Base-by-base conservation (phyloP, 1,140 invertebrate species). In the Centruroides vittatus region DNA sequence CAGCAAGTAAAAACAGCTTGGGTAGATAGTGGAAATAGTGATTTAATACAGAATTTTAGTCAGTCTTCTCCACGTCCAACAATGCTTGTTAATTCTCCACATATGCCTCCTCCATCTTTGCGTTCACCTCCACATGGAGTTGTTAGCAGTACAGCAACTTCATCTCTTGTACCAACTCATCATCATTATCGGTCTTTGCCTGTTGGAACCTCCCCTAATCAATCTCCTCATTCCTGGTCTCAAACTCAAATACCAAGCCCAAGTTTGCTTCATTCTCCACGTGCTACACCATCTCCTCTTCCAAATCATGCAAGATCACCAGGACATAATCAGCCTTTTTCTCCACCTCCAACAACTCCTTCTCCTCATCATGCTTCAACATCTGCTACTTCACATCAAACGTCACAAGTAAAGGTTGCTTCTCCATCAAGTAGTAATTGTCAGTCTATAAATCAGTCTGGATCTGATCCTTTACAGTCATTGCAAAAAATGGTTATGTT, bases 401-500 rank as follows among this genome's bases (percentile, higher is more conserved):
- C 51, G 3, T 23, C 23, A 23, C 23, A 36, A 23, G 51, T 36
- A 34, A 23, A 53, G 8, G 7, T 36, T 53, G 51, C 51, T 1
- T 23, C 51, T 34, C 23, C 51, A 6, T 36, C 51, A 36, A 3
- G 23, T n/a, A 10, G 35, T 23, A 23, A 36, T 7, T 23, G 23
- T 23, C 23, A 36, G 8, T 2, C 51, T 36, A 6, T 23, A 36
- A 23, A 53, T 35, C 47, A 12, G 35, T 50, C 23, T 47, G n/a
- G 53, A 49, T 63, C 61, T 12, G 68, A 70, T 60, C 68, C 68
- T n/a, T 59, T 70, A 23, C 68, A 70, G 62, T 70, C 68, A 35
- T 57, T 70, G 35, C 68, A 70, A 49, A 70, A 70, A 47, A 70
- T 70, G 68, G 68, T 70, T 9, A 65, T 69, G 65, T 57, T 67